These are phyloP conservation scores for Rhyacophila evoluta DNA, from an alignment of 2,888 invertebrate species.

Conservation along the genomic window DNA sequence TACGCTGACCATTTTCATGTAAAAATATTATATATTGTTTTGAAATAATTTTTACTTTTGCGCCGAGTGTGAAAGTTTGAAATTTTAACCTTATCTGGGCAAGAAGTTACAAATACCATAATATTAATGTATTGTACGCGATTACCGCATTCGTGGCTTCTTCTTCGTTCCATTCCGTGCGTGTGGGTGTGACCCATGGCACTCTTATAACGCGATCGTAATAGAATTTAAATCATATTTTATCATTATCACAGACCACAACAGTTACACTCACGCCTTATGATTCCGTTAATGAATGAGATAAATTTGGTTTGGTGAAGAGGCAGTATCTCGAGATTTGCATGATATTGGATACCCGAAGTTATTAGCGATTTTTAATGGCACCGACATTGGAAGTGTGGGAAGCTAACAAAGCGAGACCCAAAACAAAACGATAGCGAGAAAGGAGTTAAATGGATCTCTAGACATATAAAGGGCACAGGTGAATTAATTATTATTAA, in stretches of 20 bases:
- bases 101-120: too few species aligned
- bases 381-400: neutral
- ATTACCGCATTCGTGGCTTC: neutral
- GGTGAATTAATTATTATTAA: neutral
- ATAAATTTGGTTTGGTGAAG: neutral
- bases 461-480: neutral
- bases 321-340: constrained; percentile 4
- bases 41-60: too few species aligned
- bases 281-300: constrained; percentile 15
- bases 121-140: neutral
- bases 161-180: neutral
- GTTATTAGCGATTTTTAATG: constrained; percentile 12
- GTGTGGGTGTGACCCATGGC: constrained; percentile 3
- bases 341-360: constrained; percentile 9
- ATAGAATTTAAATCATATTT: constrained; percentile 5
- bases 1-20: too few species aligned
- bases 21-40: too few species aligned
- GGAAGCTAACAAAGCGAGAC: neutral
- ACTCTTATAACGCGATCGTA: neutral
- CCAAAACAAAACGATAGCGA: neutral
- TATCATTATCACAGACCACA: neutral
- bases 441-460: neutral
- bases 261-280: neutral
- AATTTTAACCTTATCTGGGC: too few species aligned
- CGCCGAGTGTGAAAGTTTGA: too few species aligned